Evolutionary conservation across 2,888 invertebrate genomes (phyloP), one percentile per base, ranked within the genome.

Genomic region (Amphipoea oculea): DNA sequence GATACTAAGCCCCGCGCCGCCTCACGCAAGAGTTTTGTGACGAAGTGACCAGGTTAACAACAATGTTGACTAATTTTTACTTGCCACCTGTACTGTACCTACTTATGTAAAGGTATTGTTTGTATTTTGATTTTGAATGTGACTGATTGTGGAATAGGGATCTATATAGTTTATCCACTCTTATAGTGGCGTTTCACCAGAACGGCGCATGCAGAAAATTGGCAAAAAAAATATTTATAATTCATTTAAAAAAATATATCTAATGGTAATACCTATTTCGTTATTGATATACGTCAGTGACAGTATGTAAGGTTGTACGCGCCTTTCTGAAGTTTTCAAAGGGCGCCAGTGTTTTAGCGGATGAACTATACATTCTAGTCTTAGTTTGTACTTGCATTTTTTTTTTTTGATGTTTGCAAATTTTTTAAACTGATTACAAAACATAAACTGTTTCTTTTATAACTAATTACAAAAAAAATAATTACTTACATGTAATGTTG

Each of bases 41-140:
- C 65, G 45, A 86, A 83, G 42, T 77, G 62, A 75, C 5, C 57
- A 71, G 51, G 40, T 63, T 70, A 70, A 40, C 36, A 23, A 29
- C 11, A 54, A 62, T 68, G 23, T 11, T 67, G 20, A 42, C 23
- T 60, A 65, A 29, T 17, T 20, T 51, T n/a, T 51, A 66, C 42
- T 73, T 48, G 62, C 12, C 17, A 23, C 29, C 17, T 68, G 42
- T 17, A 36, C 66, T n/a, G 1, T 65, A 36, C 3, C 36, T 2
- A 68, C 51, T 48, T 57, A 71, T 23, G n/a, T 45, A 76, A 45
- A n/a, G 40, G 20, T 68, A 57, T 29, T 45, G 29, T 57, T 65
- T 69, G 23, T 79, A 36, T 80, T 71, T 67, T 54, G n/a, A 45
- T 42, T 80, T 68, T 68, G 12, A 23, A 65, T 54, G 67, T 69